Evolutionary conservation across 2,113 vertebrate species (phyloP).

Genomic region (Bos javanicus): DNA sequence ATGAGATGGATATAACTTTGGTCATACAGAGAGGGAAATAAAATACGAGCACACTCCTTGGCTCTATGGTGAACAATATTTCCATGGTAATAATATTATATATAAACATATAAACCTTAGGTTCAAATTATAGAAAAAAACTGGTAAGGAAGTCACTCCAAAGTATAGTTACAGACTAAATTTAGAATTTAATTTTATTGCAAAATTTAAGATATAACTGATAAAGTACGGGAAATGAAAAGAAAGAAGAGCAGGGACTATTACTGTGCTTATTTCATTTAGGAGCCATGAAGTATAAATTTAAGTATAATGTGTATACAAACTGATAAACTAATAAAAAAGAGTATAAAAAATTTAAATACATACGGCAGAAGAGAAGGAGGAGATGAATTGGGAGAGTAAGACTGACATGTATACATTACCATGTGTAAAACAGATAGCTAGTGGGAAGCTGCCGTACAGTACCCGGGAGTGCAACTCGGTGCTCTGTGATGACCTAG

Average conservation of each 20-base stretch:
- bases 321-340: neutral
- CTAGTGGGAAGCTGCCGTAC: neutral
- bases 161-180: neutral
- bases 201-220: neutral
- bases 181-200: neutral
- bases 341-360: neutral
- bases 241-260: neutral
- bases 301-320: neutral
- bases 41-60: neutral
- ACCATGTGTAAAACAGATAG: neutral
- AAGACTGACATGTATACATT: neutral
- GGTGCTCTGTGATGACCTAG: neutral
- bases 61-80: neutral
- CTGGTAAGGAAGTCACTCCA: neutral
- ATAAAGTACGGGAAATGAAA: neutral
- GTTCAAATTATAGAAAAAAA: neutral
- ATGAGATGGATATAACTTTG: neutral
- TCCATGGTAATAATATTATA: neutral
- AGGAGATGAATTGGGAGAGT: neutral
- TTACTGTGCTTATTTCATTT: neutral
- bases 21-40: neutral
- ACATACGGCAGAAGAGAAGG: neutral
- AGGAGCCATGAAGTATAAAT: neutral
- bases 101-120: neutral
- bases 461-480: neutral